Conservation (phyloP, 2,888 invertebrate species). For the Netelia virgata region DNA sequence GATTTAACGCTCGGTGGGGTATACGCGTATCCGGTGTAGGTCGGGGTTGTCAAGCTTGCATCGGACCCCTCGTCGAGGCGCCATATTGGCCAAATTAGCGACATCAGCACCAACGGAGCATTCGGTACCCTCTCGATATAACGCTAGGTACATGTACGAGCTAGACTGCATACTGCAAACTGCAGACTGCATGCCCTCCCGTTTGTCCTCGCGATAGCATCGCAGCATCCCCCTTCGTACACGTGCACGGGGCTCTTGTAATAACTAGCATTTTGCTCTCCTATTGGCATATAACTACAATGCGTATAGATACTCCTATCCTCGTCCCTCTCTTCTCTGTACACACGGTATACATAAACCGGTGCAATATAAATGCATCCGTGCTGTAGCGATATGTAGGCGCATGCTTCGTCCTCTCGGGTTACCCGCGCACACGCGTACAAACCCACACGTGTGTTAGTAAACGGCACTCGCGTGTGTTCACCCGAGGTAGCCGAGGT, state of each 20-base stretch:
- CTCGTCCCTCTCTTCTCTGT: background rate
- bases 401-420: background rate
- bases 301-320: background rate
- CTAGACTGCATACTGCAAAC: slow-evolving; percentile 64
- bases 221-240: background rate
- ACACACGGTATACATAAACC: background rate
- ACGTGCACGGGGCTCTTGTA: background rate
- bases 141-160: background rate
- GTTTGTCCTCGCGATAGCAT: slow-evolving; percentile 2
- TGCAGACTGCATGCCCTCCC: slow-evolving; percentile 34
- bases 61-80: background rate
- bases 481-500: background rate
- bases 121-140: background rate
- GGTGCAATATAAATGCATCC: background rate
- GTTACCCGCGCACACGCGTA: background rate
- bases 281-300: background rate
- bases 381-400: background rate
- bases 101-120: background rate
- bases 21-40: background rate
- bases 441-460: background rate
- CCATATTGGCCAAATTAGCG: background rate
- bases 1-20: background rate
- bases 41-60: background rate
- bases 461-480: background rate
- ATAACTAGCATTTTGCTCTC: background rate